Base-by-base conservation (phyloP, 2,113 vertebrate genomes). In the Nestor notabilis region DNA sequence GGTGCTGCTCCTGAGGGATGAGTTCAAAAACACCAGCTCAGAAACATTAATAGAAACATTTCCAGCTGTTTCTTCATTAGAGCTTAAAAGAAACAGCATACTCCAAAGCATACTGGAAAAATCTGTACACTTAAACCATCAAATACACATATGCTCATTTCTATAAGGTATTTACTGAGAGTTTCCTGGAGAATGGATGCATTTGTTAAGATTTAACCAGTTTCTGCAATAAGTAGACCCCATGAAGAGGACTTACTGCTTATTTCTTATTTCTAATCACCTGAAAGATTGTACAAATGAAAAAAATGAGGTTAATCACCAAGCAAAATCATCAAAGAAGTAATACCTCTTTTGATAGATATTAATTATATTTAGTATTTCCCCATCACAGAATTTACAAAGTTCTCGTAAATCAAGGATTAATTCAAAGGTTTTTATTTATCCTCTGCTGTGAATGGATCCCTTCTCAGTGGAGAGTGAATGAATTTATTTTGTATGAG, bases 291-390 rank as follows among this genome's bases (percentile, higher is more conserved):
- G 74, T 91, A 74, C 41, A 52, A 82, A 89, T 87, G 65, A 86
- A 92, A 72, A 93, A 94, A 93, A 72, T 23, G 1, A 92, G 89
- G 60, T 91, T 93, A 90, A 93, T 92, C 89, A 69, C 83, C 91
- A 72, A 90, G 21, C 76, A 93, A 94, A 95, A 93, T 65, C 10
- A 4, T n/a, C 49, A 93, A 17, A 75, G 52, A 87, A 95, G 80
- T 44, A 89, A 82, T 91, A 56, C 66, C 83, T 93, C 74, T 95
- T 96, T 87, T 92, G 86, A 84, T 91, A 96, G 93, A 91, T 93
- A 92, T 72, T 95, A 95, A 95, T 92, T 93, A 76, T 79, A 83
- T 87, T 91, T 87, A 52, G 52, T 93, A 95, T 96, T 94, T 89
- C 63, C 21, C 37, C 61, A 69, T 92, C 70, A 56, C 49, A 43